A percentile compares a stretch with the other conserved stretches of the same genome.
phyloP scores from a whole-genome alignment of 2,888 invertebrate species.

The Galerucella nymphaeae region DNA sequence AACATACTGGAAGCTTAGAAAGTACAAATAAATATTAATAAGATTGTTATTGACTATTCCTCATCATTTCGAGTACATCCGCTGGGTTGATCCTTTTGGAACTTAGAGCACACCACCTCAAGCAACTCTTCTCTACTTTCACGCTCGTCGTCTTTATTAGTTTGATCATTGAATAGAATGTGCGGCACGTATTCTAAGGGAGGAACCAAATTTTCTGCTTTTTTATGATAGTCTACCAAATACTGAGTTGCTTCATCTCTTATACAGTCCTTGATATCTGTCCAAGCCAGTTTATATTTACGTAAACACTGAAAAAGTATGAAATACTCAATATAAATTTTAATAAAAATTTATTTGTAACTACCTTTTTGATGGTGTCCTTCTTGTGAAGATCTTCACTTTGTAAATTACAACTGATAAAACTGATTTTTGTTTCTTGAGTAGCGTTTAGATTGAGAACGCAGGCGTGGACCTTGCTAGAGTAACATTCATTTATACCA shows the following conservation, averaged over 20 bases:
- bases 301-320: constrained; percentile 43
- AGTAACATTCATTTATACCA: constrained; percentile 66
- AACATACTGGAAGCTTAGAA: background rate
- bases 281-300: constrained; percentile 38
- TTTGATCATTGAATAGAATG: constrained; percentile 26
- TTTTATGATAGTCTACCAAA: constrained; percentile 10
- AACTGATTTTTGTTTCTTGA: constrained; percentile 34
- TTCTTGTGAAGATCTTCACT: constrained; percentile 35
- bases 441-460: constrained; percentile 46
- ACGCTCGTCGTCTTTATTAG: constrained; percentile 4
- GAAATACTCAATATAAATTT: background rate
- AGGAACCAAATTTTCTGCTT: constrained; percentile 19
- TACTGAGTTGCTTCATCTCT: constrained; percentile 21
- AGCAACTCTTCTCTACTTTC: constrained; percentile 22
- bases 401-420: constrained; percentile 42
- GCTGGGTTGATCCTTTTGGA: constrained; percentile 11
- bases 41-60: too few relatives aligned
- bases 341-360: too few relatives aligned
- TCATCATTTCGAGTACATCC: constrained; percentile 15
- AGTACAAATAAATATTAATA: too few relatives aligned
- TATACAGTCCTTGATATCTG: constrained; percentile 34
- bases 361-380: constrained; percentile 35
- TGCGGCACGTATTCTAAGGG: constrained; percentile 20
- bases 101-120: constrained; percentile 21
- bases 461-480: constrained; percentile 68